phyloP scores from a whole-genome alignment of 2,888 invertebrate genomes.

The Dione juno region DNA sequence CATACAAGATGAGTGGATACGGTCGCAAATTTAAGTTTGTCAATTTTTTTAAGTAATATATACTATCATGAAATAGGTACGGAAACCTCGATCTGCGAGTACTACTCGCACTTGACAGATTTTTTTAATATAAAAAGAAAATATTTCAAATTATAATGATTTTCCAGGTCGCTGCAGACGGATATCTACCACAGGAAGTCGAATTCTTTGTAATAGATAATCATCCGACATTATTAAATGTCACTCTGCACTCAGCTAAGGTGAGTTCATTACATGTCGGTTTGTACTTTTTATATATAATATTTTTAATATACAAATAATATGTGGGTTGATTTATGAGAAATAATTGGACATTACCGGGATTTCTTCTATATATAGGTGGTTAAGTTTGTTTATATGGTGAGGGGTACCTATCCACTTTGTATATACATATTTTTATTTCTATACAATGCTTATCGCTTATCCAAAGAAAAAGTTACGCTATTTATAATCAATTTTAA shows the following conservation, averaged over 20 bases:
- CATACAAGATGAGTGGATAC: no score
- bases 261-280: conserved; percentile 75
- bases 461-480: background rate
- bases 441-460: background rate
- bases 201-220: conserved; percentile 94
- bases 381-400: background rate
- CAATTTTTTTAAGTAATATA: no score
- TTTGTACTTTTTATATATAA: conserved; percentile 36
- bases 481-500: background rate
- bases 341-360: background rate
- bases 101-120: no score
- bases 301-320: conserved; percentile 24
- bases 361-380: background rate
- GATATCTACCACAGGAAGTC: conserved; percentile 91
- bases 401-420: background rate
- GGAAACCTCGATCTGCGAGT: no score
- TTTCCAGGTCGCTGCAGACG: conserved; percentile 90
- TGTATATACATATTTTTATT: background rate
- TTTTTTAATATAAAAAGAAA: conserved; percentile 35
- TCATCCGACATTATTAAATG: conserved; percentile 92
- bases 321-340: background rate
- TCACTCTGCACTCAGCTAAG: conserved; percentile 91
- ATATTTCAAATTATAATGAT: background rate
- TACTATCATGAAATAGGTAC: no score
- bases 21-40: no score